Percentiles rank a stretch among this genome's conserved stretches.
Conservation (phyloP, 1,140 invertebrate genomes). For the Macrocentrus cingulum region DNA sequence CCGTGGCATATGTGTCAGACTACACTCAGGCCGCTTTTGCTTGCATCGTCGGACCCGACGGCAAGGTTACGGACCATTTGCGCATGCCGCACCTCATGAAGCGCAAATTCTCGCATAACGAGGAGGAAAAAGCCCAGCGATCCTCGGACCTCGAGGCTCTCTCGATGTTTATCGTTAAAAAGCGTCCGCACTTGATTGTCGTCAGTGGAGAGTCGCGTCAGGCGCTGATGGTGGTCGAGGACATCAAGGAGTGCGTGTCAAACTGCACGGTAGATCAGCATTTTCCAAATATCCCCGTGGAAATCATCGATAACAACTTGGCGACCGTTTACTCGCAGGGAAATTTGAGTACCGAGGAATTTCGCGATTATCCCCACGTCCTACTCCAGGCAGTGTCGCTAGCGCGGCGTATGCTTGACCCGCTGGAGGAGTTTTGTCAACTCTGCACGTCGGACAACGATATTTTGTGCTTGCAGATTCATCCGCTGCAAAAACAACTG, state of each 20-base stretch:
- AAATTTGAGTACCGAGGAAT: slow-evolving; percentile 83
- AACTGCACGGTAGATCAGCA: slow-evolving; percentile 82
- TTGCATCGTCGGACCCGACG: slow-evolving; percentile 83
- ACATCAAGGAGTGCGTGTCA: slow-evolving; percentile 77
- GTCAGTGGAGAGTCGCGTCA: slow-evolving; percentile 90
- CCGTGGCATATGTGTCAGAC: slow-evolving; percentile 85
- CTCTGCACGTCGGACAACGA: slow-evolving; percentile 94
- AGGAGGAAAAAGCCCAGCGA: slow-evolving; percentile 73
- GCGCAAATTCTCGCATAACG: slow-evolving; percentile 73
- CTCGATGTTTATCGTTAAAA: slow-evolving; percentile 82
- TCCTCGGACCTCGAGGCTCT: slow-evolving; percentile 81
- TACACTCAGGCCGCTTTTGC: slow-evolving; percentile 86
- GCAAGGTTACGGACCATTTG: slow-evolving; percentile 89
- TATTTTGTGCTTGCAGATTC: slow-evolving; percentile 90
- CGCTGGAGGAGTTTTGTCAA: slow-evolving; percentile 93
- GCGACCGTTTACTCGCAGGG: slow-evolving; percentile 90
- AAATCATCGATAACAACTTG: slow-evolving; percentile 91
- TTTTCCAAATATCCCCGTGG: slow-evolving; percentile 84
- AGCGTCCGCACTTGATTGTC: slow-evolving; percentile 92
- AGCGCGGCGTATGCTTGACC: slow-evolving; percentile 91
- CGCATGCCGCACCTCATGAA: slow-evolving; percentile 83
- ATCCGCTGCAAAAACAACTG: slow-evolving; percentile 73
- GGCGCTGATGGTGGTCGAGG: slow-evolving; percentile 81
- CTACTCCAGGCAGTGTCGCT: slow-evolving; percentile 90
- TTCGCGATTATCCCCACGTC: slow-evolving; percentile 87